These are phyloP conservation scores for Lepus oiostolus DNA, from an alignment of 2,797 vertebrate genomes.

Conservation along the genomic window DNA sequence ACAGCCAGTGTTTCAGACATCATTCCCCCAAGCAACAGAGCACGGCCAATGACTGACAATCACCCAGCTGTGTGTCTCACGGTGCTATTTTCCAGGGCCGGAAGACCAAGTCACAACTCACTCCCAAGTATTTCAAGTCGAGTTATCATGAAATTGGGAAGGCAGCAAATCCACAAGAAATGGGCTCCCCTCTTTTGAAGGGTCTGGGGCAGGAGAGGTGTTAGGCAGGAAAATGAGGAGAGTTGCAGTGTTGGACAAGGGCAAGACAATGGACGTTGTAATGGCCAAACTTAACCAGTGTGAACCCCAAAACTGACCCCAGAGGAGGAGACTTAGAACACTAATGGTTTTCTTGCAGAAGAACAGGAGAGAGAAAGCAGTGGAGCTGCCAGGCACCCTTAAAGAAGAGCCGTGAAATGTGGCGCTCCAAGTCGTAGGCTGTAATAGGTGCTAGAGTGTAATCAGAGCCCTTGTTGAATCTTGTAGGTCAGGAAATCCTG, in stretches of 20 bases:
- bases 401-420: constrained; percentile 22
- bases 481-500: constrained; percentile 37
- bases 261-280: not conserved
- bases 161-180: not conserved
- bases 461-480: constrained; percentile 23
- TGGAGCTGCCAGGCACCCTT: not conserved
- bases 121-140: constrained; percentile 37
- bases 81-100: not conserved
- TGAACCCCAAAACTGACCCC: not conserved
- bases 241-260: not conserved
- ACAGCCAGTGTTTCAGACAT: constrained; percentile 63
- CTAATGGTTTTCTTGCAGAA: constrained; percentile 7
- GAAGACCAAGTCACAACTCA: constrained; percentile 46
- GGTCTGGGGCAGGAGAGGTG: not conserved
- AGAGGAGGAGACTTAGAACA: constrained; percentile 27
- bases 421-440: constrained; percentile 3
- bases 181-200: not conserved
- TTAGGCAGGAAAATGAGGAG: not conserved
- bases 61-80: constrained; percentile 62
- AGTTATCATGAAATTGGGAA: constrained; percentile 15
- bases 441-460: not conserved
- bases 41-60: constrained; percentile 70
- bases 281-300: not conserved
- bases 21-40: not conserved
- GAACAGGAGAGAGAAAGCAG: not conserved